A percentile compares a stretch with the other conserved stretches of the same genome.
phyloP scores from a whole-genome alignment of 1,140 invertebrate species.

The Zaprionus capensis region DNA sequence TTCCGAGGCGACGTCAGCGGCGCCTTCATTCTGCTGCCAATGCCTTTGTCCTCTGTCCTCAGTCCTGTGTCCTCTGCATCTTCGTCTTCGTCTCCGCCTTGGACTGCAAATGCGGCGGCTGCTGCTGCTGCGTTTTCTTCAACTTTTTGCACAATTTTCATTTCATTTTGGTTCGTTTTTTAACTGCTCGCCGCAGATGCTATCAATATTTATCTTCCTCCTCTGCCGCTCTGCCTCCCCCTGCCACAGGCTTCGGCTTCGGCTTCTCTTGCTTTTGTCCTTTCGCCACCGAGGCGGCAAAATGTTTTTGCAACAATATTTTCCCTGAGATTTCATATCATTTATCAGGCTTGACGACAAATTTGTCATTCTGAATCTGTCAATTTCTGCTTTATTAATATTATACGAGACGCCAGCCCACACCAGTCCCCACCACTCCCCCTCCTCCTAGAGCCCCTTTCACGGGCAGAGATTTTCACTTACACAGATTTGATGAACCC shows the following conservation, averaged over 20 bases:
- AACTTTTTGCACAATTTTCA: conserved; percentile 43
- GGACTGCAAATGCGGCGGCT: not conserved
- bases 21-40: conserved; percentile 22
- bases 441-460: not conserved
- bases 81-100: not conserved
- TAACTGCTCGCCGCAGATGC: conserved; percentile 75
- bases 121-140: conserved; percentile 17
- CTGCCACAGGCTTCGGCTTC: conserved; percentile 6
- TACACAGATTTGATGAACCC: conserved; percentile 76
- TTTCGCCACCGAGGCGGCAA: conserved; percentile 34
- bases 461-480: conserved; percentile 60
- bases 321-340: conserved; percentile 78
- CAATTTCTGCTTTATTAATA: conserved; percentile 83
- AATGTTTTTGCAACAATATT: conserved; percentile 66
- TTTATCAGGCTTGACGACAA: conserved; percentile 81
- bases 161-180: conserved; percentile 67
- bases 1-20: conserved; percentile 6
- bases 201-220: conserved; percentile 76
- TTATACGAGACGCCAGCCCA: conserved; percentile 58
- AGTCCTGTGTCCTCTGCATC: not conserved
- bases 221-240: conserved; percentile 11
- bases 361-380: conserved; percentile 83
- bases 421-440: not conserved
- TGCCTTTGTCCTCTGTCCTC: conserved; percentile 38
- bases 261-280: conserved; percentile 36